These are phyloP conservation scores for Babylonia areolata DNA, from an alignment of 1,140 invertebrate species.

Conservation along the genomic window DNA sequence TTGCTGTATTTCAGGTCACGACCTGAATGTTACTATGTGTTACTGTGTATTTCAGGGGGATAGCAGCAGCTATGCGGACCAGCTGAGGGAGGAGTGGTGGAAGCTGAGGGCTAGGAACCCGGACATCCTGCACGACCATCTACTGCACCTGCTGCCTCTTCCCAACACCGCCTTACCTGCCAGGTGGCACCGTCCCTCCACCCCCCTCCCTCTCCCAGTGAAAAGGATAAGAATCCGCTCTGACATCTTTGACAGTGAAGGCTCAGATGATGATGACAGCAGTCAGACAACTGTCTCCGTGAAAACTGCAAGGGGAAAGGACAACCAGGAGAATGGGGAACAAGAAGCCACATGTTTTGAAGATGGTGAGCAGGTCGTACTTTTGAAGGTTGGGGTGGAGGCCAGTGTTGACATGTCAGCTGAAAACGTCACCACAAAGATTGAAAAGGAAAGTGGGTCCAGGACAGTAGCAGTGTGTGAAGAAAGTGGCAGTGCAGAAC, in stretches of 20 bases:
- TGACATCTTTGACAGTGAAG: constrained; percentile 58
- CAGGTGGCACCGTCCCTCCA: constrained; percentile 3
- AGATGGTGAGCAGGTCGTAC: not conserved
- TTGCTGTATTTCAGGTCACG: too few relatives aligned
- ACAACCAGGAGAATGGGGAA: not conserved
- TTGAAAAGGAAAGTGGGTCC: not conserved
- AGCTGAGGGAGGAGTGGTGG: constrained; percentile 28
- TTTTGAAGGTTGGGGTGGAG: not conserved
- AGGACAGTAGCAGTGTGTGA: not conserved
- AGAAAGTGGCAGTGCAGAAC: not conserved
- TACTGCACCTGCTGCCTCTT: constrained; percentile 53
- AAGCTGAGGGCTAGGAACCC: constrained; percentile 33
- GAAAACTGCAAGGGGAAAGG: not conserved
- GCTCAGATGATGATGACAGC: constrained; percentile 40
- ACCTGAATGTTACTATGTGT: too few relatives aligned
- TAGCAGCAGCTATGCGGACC: not conserved
- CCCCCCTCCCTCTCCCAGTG: not conserved
- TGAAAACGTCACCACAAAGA: not conserved
- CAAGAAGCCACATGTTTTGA: too few relatives aligned
- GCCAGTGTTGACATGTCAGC: not conserved
- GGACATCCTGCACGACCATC: constrained; percentile 46
- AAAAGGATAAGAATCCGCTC: constrained; percentile 40
- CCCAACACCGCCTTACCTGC: constrained; percentile 22
- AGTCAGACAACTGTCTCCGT: not conserved
- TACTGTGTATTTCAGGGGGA: not conserved